These are phyloP conservation scores for Acestrorhynchus altus DNA, from an alignment of 2,797 vertebrate species.

Conservation along the genomic window DNA sequence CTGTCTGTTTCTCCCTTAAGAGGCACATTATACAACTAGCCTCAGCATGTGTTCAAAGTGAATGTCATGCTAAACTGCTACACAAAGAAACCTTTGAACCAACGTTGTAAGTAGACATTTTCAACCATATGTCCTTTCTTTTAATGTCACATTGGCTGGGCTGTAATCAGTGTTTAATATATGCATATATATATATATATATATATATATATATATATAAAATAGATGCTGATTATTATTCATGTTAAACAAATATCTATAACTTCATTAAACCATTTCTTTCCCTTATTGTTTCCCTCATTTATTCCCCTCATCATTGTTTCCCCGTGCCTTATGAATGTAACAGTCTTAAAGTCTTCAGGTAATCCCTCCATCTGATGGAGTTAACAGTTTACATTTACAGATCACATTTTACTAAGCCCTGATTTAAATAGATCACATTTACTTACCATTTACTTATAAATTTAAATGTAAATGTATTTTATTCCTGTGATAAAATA, in stretches of 20 bases:
- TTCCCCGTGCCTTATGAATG: conserved; percentile 71
- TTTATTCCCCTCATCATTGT: too few species aligned
- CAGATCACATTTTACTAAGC: conserved; percentile 30
- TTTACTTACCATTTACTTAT: background rate
- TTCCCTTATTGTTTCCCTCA: too few species aligned
- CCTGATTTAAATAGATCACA: conserved; percentile 12
- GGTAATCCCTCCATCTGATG: conserved; percentile 69
- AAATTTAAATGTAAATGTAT: background rate
- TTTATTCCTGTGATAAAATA: background rate
- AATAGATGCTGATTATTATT: background rate
- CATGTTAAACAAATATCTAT: background rate
- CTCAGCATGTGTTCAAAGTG: background rate
- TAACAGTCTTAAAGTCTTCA: conserved; percentile 83
- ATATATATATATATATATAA: too few species aligned
- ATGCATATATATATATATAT: too few species aligned
- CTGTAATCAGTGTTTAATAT: too few species aligned
- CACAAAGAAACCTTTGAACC: background rate
- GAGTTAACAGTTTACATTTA: conserved; percentile 4
- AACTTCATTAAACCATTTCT: background rate
- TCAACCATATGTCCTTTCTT: background rate
- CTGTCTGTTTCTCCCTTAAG: background rate
- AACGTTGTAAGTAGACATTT: background rate
- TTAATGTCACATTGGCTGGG: background rate
- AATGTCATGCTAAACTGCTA: background rate
- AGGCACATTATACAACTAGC: background rate